Evolutionary conservation across 1,140 invertebrate species (phyloP).

Genomic region (Drosophila tani): DNA sequence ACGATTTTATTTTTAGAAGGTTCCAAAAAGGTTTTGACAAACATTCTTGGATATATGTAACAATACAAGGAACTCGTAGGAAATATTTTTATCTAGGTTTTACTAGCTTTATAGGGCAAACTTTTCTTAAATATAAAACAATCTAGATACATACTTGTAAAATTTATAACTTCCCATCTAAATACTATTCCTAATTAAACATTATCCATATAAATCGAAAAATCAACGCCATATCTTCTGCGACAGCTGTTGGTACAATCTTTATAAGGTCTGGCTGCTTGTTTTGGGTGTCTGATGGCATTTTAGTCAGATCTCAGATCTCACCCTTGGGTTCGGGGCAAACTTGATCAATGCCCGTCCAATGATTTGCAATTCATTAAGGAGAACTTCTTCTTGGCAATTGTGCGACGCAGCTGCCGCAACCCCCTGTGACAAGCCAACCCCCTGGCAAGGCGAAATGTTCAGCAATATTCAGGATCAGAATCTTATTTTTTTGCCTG

Average conservation of each 20-base stretch:
- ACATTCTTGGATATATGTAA: too few relatives aligned
- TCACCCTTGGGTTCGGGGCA: conserved; percentile 31
- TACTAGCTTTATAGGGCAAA: too few relatives aligned
- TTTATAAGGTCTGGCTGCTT: conserved; percentile 4
- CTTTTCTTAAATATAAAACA: too few relatives aligned
- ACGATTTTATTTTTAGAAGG: too few relatives aligned
- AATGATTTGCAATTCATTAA: conserved; percentile 59
- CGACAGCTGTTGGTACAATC: conserved; percentile 25
- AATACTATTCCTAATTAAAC: background rate
- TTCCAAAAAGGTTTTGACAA: too few relatives aligned
- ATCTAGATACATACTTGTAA: too few relatives aligned
- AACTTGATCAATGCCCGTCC: conserved; percentile 50
- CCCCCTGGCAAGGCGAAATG: conserved; percentile 27
- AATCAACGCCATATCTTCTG: background rate
- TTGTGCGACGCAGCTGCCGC: conserved; percentile 45
- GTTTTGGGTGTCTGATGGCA: conserved; percentile 31
- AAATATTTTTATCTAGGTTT: too few relatives aligned
- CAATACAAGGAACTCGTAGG: too few relatives aligned
- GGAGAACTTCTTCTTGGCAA: conserved; percentile 45
- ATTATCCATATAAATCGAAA: background rate
- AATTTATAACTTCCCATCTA: background rate
- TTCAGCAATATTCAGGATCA: conserved; percentile 11
- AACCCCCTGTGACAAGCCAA: conserved; percentile 41
- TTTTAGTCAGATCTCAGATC: conserved; percentile 14
- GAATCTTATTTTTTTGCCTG: conserved; percentile 25